phyloP scores from a whole-genome alignment of 2,113 vertebrate genomes.

The Lophochroa leadbeateri region DNA sequence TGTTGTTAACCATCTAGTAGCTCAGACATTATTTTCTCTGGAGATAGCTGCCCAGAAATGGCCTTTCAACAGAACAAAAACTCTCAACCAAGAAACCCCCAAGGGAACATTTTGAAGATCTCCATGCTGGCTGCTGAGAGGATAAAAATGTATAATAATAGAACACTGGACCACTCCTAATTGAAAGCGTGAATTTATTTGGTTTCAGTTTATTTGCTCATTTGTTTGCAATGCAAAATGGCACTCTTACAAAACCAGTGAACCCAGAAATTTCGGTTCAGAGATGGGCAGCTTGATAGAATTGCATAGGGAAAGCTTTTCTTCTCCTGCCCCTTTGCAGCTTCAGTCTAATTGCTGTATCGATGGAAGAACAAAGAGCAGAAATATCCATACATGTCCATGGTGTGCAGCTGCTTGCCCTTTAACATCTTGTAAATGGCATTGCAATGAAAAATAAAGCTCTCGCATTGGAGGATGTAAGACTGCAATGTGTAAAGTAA shows the following conservation, averaged over 20 bases:
- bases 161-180: background rate
- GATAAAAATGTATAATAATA: background rate
- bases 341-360: background rate
- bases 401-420: conserved; percentile 12
- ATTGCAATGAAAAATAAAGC: background rate
- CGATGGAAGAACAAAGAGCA: background rate
- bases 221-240: background rate
- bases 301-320: background rate
- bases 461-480: background rate
- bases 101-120: background rate
- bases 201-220: background rate
- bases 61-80: background rate
- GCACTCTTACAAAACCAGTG: background rate
- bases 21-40: background rate
- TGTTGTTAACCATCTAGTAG: background rate
- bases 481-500: background rate
- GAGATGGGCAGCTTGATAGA: background rate
- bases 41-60: background rate
- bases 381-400: conserved; percentile 12
- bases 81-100: background rate
- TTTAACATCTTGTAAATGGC: conserved; percentile 37
- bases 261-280: background rate
- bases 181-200: background rate
- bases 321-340: background rate
- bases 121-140: background rate